Evolutionary conservation across 2,113 vertebrate genomes (phyloP), one percentile per base, ranked within the genome.

Genomic region (Muntiacus reevesi): DNA sequence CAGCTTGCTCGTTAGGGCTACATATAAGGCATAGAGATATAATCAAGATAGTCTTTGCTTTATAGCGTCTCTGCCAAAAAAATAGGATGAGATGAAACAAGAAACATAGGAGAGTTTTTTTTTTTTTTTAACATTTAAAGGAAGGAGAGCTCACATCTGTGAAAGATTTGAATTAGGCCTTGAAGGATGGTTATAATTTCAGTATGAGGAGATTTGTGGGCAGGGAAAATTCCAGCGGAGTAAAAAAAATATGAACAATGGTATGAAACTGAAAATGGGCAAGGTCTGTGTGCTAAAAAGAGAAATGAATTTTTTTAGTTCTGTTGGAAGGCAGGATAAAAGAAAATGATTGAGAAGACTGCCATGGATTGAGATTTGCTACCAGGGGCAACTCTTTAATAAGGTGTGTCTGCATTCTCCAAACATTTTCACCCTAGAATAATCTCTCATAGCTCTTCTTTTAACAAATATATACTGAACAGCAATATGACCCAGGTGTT

Each of bases 1-100:
- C 98, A 98, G 98, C 98, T 98, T 98, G 97, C 97, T 98, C 90
- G 64, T 98, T 98, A 98, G 97, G 96, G 83, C 94, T 97, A 95
- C 97, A 95, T 96, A 96, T 94, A 97, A 95, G 89, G 86, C 96
- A 93, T 62, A 96, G 87, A 97, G 91, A 95, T 93, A 98, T 97
- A 97, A 97, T 96, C 97, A 96, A 98, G 97, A 97, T 79, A 92
- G 93, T 95, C 92, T 96, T 97, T 97, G 94, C 90, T 87, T 96
- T 92, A 94, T 94, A 94, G 79, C 83, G 76, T 94, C 60, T 59
- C 43, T 98, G 96, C 97, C 97, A 97, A 97, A 96, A 96, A 97
- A 96, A 92, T 97, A 89, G 81, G 12, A 91, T 92, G 60, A 96
- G 60, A 95, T 94, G 95, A 97, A 97, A 93, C 90, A 97, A 95